These are phyloP conservation scores for Scleropages formosus DNA, from an alignment of 2,797 vertebrate species.

Conservation along the genomic window DNA sequence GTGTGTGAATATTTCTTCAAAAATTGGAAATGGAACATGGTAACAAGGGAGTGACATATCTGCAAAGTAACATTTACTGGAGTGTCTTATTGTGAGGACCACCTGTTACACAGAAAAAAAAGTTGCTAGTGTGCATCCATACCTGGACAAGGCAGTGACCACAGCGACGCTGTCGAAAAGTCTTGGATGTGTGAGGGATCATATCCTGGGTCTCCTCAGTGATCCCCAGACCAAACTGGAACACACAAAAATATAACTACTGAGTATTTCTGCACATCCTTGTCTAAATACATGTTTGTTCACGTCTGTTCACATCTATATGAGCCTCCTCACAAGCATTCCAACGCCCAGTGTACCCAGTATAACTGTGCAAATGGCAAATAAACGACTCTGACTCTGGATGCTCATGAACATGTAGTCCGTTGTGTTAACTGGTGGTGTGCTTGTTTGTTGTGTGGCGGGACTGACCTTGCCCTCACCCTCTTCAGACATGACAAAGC, in stretches of 20 bases:
- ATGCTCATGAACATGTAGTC: not conserved
- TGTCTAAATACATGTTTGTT: too few relatives aligned
- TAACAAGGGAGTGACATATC: too few relatives aligned
- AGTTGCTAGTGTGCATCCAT: slow-evolving; percentile 30
- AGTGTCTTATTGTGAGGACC: not conserved
- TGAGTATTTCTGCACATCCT: slow-evolving; percentile 2
- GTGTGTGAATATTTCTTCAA: too few relatives aligned
- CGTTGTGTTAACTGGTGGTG: not conserved
- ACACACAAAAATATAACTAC: not conserved
- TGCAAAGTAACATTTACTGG: not conserved
- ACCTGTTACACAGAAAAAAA: too few relatives aligned
- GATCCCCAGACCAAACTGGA: slow-evolving; percentile 37
- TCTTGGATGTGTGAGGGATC: slow-evolving; percentile 51
- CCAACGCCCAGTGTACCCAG: too few relatives aligned
- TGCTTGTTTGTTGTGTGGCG: not conserved
- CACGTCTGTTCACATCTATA: too few relatives aligned
- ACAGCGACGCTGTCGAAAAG: slow-evolving; percentile 72
- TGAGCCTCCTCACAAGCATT: too few relatives aligned
- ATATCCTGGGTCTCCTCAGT: slow-evolving; percentile 69
- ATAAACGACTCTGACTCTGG: too few relatives aligned
- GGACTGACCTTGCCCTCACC: slow-evolving; percentile 56
- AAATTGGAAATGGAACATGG: too few relatives aligned
- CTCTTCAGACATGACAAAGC: slow-evolving; percentile 77
- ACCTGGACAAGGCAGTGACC: slow-evolving; percentile 87
- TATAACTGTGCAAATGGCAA: too few relatives aligned